Evolutionary conservation across 2,797 vertebrate genomes (phyloP), one percentile per base, ranked within the genome.

Genomic region (Semotilus atromaculatus): DNA sequence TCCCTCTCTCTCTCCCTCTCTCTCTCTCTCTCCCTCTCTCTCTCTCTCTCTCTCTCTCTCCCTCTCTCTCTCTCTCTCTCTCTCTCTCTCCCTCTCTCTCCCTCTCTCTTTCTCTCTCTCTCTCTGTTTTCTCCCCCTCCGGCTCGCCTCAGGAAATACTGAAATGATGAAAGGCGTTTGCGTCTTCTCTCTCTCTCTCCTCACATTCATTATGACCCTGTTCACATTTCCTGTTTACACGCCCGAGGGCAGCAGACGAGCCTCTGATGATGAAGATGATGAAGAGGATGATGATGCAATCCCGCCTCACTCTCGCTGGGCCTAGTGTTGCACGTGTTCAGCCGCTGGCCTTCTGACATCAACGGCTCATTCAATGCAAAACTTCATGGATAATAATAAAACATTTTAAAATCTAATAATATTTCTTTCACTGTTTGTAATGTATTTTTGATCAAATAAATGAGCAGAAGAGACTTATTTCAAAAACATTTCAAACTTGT

Each of bases 61-160:
- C 58, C 76, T 62, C 53, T 78, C 74, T 80, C 51, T 74, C 18
- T 6, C 71, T 73, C 36, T 66, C 60, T 29, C 62, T 55, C 74
- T n/a, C 83, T 36, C 86, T 60, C 53, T 74, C 74, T 79, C 48
- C 74, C 21, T 9, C 71, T 62, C 77, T 73, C 80, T 62, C 53
- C 74, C 74, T 80, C 51, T 74, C 21, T 7, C 71, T 68, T 1
- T 62, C 23, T 72, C 80, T 83, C 55, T 76, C 70, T 71, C 36
- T 6, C 36, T 36, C 36, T 4, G 16, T 31, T 66, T 43, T 66
- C 62, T 31, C 55, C 48, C 75, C 31, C 84, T 36, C 86, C 68
- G 87, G 84, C 84, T 77, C 14, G 86, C 87, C 87, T 88, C 89
- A 86, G 89, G 89, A 90, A 90, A 90, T 79, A 78, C 89, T 90